A percentile compares a stretch with the other conserved stretches of the same genome.
Evolutionary conservation across 2,888 invertebrate species (phyloP).

Genomic region (Trachelus troglodyta): DNA sequence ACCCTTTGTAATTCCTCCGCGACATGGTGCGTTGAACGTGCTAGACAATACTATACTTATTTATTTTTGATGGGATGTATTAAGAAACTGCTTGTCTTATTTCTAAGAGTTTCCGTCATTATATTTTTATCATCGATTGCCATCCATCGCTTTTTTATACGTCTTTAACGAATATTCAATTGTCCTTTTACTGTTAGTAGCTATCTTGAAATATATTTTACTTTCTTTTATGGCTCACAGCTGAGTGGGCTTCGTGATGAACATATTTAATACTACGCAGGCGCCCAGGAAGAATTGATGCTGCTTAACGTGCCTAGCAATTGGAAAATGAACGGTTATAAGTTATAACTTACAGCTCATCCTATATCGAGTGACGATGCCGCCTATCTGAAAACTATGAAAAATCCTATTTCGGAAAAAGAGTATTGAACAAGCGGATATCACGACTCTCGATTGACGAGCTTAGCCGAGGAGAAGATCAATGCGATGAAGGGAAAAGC

Average conservation of each 20-base stretch:
- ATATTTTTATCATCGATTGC: no score
- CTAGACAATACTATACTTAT: no score
- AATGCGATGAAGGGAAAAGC: slow-evolving; percentile 32
- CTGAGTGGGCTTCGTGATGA: background rate
- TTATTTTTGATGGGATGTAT: no score
- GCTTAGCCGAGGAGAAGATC: slow-evolving; percentile 39
- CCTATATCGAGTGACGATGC: slow-evolving; percentile 74
- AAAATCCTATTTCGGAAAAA: slow-evolving; percentile 69
- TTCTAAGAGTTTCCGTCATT: no score
- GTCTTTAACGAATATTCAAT: no score
- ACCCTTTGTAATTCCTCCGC: no score
- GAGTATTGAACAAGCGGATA: slow-evolving; percentile 71
- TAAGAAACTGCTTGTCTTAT: no score
- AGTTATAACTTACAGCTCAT: slow-evolving; percentile 68
- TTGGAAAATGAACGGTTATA: slow-evolving; percentile 74
- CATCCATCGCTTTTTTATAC: no score
- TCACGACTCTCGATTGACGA: slow-evolving; percentile 72
- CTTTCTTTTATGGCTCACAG: background rate
- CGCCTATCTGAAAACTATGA: slow-evolving; percentile 77
- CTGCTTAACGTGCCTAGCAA: slow-evolving; percentile 70
- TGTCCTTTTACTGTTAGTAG: no score
- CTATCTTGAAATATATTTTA: no score
- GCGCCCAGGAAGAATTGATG: slow-evolving; percentile 65
- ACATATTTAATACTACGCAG: background rate
- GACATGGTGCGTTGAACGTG: no score